Conservation (phyloP, 2,113 vertebrate genomes). For the Pelmatolapia mariae region DNA sequence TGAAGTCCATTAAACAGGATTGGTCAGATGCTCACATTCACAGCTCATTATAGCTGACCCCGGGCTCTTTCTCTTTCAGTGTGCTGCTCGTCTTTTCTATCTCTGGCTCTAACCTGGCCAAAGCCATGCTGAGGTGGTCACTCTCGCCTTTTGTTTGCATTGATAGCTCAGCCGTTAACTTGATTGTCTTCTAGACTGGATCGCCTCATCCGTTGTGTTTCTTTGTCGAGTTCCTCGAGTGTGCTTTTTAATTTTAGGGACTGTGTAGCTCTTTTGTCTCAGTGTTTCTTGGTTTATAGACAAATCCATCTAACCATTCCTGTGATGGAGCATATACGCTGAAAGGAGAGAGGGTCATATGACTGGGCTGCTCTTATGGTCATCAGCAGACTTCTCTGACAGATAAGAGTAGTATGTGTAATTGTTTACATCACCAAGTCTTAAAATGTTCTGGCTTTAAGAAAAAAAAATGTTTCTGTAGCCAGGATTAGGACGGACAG, state of each 20-base stretch:
- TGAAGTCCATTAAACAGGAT: conserved; percentile 93
- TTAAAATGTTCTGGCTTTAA: not conserved
- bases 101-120: conserved; percentile 36
- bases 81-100: conserved; percentile 60
- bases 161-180: conserved; percentile 49
- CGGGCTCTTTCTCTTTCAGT: conserved; percentile 58
- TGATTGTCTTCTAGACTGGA: conserved; percentile 62
- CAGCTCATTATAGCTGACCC: conserved; percentile 81
- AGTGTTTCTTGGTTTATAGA: conserved; percentile 12
- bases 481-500: not conserved
- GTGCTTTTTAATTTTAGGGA: conserved; percentile 41
- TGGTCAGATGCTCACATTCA: conserved; percentile 84
- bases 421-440: not conserved
- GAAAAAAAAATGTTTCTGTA: not conserved
- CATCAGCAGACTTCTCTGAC: not conserved
- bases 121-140: conserved; percentile 72
- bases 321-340: not conserved
- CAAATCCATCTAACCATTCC: not conserved
- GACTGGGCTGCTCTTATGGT: not conserved
- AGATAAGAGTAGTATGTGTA: not conserved
- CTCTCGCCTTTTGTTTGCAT: conserved; percentile 76
- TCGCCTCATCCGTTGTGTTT: conserved; percentile 49
- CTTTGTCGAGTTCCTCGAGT: conserved; percentile 39
- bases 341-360: not conserved
- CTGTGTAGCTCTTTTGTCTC: conserved; percentile 26